A percentile compares a stretch with the other conserved stretches of the same genome.
Conservation (phyloP, 1,140 invertebrate genomes). For the Drosophila auraria region DNA sequence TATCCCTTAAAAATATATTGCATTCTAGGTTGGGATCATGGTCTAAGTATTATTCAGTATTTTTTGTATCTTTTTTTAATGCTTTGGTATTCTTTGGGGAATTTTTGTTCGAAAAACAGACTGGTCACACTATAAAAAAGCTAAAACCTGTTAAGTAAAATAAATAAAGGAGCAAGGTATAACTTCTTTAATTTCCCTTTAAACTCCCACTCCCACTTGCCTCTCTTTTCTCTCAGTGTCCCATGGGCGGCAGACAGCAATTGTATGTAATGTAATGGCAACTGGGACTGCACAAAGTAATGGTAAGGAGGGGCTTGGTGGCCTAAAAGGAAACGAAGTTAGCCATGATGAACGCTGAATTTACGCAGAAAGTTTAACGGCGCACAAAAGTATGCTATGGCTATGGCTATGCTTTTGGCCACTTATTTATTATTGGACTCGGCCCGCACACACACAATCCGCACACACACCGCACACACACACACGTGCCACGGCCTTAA, state of each 20-base stretch:
- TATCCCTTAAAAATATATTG: no score
- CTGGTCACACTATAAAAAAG: no score
- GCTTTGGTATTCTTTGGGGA: no score
- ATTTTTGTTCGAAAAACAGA: no score
- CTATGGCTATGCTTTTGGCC: constrained; percentile 67
- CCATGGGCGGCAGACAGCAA: constrained; percentile 21
- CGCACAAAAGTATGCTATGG: constrained; percentile 70
- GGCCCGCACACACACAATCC: constrained; percentile 17
- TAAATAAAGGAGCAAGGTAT: no score
- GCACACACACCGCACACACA: constrained; percentile 12
- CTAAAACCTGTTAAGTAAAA: no score
- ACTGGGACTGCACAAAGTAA: not conserved
- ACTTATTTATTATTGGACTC: constrained; percentile 80
- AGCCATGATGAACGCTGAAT: constrained; percentile 64
- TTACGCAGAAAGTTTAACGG: constrained; percentile 76
- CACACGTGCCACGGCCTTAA: constrained; percentile 50
- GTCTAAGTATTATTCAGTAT: no score
- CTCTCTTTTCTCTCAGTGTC: not conserved
- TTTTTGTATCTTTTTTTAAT: no score
- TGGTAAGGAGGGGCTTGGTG: no score
- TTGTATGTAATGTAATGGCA: constrained; percentile 54
- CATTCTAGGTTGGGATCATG: no score
- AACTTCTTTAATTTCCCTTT: not conserved
- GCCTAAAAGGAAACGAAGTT: constrained; percentile 39
- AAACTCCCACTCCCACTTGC: no score